Evolutionary conservation across 2,113 vertebrate species (phyloP).

Genomic region (Phylloscopus trochilus): DNA sequence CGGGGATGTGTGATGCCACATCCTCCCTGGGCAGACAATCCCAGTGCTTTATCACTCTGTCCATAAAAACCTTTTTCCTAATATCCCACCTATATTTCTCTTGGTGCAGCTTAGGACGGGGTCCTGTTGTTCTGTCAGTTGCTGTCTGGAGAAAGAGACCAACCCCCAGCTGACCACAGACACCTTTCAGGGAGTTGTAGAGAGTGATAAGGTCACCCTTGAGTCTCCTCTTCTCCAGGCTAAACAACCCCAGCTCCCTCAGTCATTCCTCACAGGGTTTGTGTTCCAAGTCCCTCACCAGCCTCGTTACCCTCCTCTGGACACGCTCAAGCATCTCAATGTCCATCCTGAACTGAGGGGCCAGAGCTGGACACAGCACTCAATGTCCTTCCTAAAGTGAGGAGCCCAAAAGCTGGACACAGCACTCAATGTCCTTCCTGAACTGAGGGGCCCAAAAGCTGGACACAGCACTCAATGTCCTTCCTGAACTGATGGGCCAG

Average conservation of each 20-base stretch:
- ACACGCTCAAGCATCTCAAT: fast-evolving
- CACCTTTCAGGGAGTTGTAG: not conserved
- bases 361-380: not conserved
- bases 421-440: fast-evolving
- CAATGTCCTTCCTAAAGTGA: fast-evolving
- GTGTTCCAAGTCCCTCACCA: not conserved
- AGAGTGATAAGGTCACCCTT: not conserved
- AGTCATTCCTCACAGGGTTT: not conserved
- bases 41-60: not conserved
- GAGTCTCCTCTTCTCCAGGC: not conserved
- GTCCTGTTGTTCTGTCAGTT: not conserved
- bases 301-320: not conserved
- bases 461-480: not conserved
- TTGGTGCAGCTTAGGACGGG: fast-evolving
- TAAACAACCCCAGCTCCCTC: not conserved
- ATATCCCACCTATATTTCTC: not conserved
- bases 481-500: not conserved
- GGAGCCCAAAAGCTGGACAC: not conserved
- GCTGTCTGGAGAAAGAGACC: not conserved
- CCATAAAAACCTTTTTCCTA: not conserved
- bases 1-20: not conserved
- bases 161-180: fast-evolving
- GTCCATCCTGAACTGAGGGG: not conserved
- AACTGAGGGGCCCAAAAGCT: not conserved
- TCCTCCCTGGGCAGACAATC: fast-evolving